A percentile compares a stretch with the other conserved stretches of the same genome.
Conservation (phyloP, 1,140 invertebrate genomes). For the Lordiphosa clarofinis region DNA sequence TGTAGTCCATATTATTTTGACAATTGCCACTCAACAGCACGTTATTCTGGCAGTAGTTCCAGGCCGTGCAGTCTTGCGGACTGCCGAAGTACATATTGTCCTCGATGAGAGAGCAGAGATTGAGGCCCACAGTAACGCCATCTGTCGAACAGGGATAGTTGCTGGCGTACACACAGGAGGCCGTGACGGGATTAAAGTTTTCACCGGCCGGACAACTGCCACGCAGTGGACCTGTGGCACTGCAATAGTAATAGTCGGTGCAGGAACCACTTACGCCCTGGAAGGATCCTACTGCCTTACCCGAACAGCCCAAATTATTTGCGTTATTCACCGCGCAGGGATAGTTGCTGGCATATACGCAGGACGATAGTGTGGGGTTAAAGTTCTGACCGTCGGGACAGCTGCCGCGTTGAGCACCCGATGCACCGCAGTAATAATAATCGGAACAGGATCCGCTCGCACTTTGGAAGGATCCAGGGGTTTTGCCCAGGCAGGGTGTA, state of each 20-base stretch:
- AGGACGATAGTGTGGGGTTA: constrained; percentile 29
- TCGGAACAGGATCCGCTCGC: constrained; percentile 25
- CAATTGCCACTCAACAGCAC: constrained; percentile 27
- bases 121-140: constrained; percentile 15
- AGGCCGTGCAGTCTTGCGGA: constrained; percentile 26
- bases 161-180: constrained; percentile 30
- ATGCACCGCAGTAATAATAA: constrained; percentile 43
- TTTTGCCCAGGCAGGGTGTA: constrained; percentile 28
- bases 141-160: constrained; percentile 17
- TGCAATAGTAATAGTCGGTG: constrained; percentile 43
- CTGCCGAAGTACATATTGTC: constrained; percentile 42
- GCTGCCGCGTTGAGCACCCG: constrained; percentile 16
- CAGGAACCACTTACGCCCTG: constrained; percentile 24
- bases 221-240: constrained; percentile 13
- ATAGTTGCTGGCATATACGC: constrained; percentile 25
- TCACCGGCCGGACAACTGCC: constrained; percentile 38
- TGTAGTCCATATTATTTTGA: constrained; percentile 7
- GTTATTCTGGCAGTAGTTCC: constrained; percentile 37
- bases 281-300: constrained; percentile 22
- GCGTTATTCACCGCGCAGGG: constrained; percentile 8
- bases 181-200: constrained; percentile 37
- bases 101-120: constrained; percentile 38
- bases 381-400: constrained; percentile 47
- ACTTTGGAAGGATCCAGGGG: constrained; percentile 22
- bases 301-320: too few species aligned